A percentile compares a stretch with the other conserved stretches of the same genome.
These are phyloP conservation scores for Haliaeetus leucogaster DNA, from an alignment of 2,113 vertebrate species.

Conservation along the genomic window DNA sequence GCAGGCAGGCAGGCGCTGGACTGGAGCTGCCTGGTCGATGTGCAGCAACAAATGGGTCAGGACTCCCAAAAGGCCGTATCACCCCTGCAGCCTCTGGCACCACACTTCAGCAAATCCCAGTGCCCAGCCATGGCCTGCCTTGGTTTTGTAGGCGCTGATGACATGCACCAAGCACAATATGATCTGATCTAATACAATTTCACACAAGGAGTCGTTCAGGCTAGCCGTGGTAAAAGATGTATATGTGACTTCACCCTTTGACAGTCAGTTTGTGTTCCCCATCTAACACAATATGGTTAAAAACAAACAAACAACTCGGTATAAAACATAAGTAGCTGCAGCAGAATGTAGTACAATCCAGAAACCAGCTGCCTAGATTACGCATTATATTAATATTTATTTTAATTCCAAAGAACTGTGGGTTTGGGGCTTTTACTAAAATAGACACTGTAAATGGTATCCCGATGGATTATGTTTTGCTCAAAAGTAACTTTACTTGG, in stretches of 20 bases:
- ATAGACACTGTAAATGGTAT: not conserved
- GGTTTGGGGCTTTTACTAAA: constrained; percentile 12
- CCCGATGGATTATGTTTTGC: not conserved
- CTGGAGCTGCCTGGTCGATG: not conserved
- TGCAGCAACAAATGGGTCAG: accelerated
- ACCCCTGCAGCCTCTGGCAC: not conserved
- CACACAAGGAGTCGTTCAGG: not conserved
- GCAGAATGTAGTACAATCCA: not conserved
- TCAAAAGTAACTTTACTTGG: constrained; percentile 25
- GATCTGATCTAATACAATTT: not conserved
- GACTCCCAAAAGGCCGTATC: accelerated
- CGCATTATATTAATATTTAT: constrained; percentile 42
- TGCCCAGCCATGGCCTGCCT: not conserved
- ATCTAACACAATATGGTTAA: not conserved
- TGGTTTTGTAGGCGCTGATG: not conserved
- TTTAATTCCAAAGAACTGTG: constrained; percentile 12
- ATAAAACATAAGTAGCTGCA: not conserved
- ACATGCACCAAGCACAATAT: not conserved
- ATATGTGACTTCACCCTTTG: not conserved
- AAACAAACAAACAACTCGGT: not conserved
- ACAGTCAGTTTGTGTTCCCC: not conserved
- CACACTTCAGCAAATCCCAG: not conserved
- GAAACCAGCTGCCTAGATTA: constrained; percentile 3
- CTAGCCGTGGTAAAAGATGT: not conserved
- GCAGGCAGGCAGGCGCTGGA: not conserved